Evolutionary conservation across 1,140 invertebrate genomes (phyloP).

Genomic region (Berghia stephanieae): DNA sequence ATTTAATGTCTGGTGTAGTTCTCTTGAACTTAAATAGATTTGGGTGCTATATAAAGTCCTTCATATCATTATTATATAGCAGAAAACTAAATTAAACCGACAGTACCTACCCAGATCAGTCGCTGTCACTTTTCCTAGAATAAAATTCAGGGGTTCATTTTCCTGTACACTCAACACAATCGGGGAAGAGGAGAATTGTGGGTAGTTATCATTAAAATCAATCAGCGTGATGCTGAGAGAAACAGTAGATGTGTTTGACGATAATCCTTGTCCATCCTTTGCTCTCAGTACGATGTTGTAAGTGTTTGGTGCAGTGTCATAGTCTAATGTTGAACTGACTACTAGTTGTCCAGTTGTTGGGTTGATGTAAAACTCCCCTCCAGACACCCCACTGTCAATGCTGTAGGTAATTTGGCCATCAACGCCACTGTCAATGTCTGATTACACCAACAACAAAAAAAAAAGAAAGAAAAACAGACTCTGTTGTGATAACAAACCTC

Average conservation of each 20-base stretch:
- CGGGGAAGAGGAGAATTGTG: constrained; percentile 41
- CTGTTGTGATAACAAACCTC: neutral
- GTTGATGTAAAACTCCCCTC: constrained; percentile 37
- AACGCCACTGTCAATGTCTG: constrained; percentile 39
- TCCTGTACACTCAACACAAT: constrained; percentile 42
- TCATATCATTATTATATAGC: too few relatives aligned
- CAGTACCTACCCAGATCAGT: too few relatives aligned
- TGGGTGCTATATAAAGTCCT: too few relatives aligned
- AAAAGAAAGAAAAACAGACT: neutral
- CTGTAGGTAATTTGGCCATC: constrained; percentile 42
- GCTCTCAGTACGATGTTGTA: constrained; percentile 42
- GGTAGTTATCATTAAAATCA: constrained; percentile 48
- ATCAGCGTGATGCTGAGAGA: constrained; percentile 41
- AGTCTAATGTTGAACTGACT: constrained; percentile 43
- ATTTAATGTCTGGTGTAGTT: too few relatives aligned
- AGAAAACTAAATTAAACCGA: too few relatives aligned
- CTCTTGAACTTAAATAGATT: too few relatives aligned
- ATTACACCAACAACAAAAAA: neutral
- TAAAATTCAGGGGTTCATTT: too few relatives aligned
- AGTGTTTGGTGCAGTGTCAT: constrained; percentile 37
- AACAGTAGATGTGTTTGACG: constrained; percentile 26
- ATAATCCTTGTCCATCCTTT: constrained; percentile 41
- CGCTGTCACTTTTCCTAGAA: too few relatives aligned
- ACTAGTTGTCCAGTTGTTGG: constrained; percentile 35
- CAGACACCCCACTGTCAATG: constrained; percentile 35